Evolutionary conservation across 2,113 vertebrate genomes (phyloP).

Genomic region (Pholis gunnellus): DNA sequence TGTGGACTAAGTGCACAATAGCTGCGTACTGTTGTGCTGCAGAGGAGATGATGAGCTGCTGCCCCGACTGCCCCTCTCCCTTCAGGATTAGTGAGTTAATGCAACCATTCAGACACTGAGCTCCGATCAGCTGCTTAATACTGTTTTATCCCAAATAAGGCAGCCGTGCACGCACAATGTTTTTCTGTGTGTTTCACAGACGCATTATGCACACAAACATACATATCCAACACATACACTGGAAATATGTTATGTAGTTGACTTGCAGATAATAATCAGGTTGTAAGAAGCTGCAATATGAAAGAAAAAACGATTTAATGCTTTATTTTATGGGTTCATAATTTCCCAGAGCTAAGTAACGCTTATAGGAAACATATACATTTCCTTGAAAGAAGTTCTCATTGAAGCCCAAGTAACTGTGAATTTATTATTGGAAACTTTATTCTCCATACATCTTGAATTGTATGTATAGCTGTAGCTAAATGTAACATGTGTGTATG

Average conservation of each 20-base stretch:
- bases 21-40: conserved; percentile 5
- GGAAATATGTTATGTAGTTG: not conserved
- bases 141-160: conserved; percentile 75
- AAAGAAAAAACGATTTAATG: too few relatives aligned
- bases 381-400: not conserved
- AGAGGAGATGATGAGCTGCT: conserved; percentile 37
- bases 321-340: not conserved
- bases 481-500: not conserved
- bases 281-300: not conserved
- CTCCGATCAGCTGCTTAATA: conserved; percentile 82
- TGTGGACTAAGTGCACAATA: not conserved
- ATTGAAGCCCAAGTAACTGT: not conserved
- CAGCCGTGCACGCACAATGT: not conserved
- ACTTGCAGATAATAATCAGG: conserved; percentile 3
- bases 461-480: not conserved
- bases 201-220: conserved; percentile 3
- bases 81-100: conserved; percentile 81
- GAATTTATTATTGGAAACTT: not conserved
- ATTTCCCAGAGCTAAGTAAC: not conserved
- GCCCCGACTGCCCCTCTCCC: conserved; percentile 61
- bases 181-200: not conserved
- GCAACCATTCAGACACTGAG: conserved; percentile 81
- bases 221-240: not conserved
- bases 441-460: not conserved
- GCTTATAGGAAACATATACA: not conserved